Evolutionary conservation across 2,888 invertebrate species (phyloP).

Genomic region (Brachypterus glaber): DNA sequence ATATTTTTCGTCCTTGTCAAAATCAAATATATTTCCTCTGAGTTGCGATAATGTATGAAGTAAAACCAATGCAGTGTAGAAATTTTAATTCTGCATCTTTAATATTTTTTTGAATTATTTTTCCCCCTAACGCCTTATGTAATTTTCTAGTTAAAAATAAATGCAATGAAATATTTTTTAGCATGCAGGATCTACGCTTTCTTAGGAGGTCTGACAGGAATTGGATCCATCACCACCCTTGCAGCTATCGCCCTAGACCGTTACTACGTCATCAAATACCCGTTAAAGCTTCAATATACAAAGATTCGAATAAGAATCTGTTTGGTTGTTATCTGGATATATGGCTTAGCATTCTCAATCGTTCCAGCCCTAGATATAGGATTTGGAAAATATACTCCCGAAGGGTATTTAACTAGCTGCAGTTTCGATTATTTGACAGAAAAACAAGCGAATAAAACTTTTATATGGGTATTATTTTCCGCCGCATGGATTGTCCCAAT

Average conservation of each 20-base stretch:
- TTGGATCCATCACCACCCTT: conserved; percentile 70
- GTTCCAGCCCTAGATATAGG: conserved; percentile 64
- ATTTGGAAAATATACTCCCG: conserved; percentile 68
- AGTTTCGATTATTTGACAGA: conserved; percentile 75
- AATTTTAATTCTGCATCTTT: too few species aligned
- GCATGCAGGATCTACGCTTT: conserved; percentile 74
- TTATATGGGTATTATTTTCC: conserved; percentile 65
- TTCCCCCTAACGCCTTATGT: too few species aligned
- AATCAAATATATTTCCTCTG: too few species aligned
- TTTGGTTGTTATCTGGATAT: conserved; percentile 61
- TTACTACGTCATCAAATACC: conserved; percentile 72
- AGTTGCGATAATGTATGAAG: too few species aligned
- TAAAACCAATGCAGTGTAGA: too few species aligned
- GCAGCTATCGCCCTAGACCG: conserved; percentile 74
- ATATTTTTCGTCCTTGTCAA: too few species aligned
- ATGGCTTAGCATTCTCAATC: conserved; percentile 58
- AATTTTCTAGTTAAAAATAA: too few species aligned
- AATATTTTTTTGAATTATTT: too few species aligned
- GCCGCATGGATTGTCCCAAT: conserved; percentile 71
- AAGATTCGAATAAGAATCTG: conserved; percentile 52
- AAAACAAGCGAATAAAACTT: conserved; percentile 50
- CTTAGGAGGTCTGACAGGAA: conserved; percentile 69
- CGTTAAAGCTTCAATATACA: conserved; percentile 58
- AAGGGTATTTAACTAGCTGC: conserved; percentile 75
- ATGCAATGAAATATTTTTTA: too few species aligned